These are phyloP conservation scores for Phoeniculus purpureus DNA, from an alignment of 2,797 vertebrate species.

Conservation along the genomic window DNA sequence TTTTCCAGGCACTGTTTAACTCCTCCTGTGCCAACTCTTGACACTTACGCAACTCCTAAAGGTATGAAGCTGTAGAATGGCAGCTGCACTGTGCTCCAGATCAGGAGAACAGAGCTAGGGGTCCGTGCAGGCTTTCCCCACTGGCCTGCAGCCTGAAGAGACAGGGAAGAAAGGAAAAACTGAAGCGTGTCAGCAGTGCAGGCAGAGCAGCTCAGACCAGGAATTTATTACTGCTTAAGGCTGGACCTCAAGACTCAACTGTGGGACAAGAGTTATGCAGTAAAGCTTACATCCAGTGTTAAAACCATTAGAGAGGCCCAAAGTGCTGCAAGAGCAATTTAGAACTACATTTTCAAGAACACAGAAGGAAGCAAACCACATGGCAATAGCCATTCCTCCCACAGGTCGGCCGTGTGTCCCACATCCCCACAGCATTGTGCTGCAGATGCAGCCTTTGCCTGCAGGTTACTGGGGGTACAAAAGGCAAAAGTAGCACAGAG, in stretches of 20 bases:
- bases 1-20: conserved; percentile 43
- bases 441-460: neutral
- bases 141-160: neutral
- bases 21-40: conserved; percentile 13
- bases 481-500: neutral
- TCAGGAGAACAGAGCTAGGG: neutral
- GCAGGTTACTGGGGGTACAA: neutral
- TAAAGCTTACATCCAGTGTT: neutral
- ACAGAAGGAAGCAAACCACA: neutral
- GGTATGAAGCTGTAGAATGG: neutral
- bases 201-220: neutral
- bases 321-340: neutral
- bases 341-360: neutral
- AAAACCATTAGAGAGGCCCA: neutral
- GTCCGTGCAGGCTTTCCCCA: neutral
- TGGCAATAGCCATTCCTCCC: neutral
- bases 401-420: neutral
- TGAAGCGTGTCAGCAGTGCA: neutral
- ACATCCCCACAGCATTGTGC: neutral
- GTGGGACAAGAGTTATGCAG: neutral
- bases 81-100: neutral
- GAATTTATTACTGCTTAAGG: conserved; percentile 14
- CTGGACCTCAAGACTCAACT: neutral
- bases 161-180: neutral
- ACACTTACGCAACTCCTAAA: neutral